Conservation (phyloP, 2,797 vertebrate species). For the Propithecus perrieri region DNA sequence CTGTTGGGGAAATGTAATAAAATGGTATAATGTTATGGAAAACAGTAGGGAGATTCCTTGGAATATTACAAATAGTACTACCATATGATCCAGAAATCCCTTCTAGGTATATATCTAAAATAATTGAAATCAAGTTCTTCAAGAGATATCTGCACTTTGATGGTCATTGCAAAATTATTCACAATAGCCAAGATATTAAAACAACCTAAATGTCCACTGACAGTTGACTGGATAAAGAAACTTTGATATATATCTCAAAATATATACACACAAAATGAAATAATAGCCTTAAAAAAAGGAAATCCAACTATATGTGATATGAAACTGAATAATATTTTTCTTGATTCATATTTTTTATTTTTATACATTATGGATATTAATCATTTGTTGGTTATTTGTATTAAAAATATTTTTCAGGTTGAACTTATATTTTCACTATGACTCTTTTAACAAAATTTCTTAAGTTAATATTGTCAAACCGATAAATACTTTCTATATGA, state of each 20-base stretch:
- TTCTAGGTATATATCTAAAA: neutral
- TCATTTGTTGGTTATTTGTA: neutral
- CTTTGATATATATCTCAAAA: neutral
- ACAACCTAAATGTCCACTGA: too few species aligned
- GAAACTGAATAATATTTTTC: neutral
- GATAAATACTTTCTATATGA: neutral
- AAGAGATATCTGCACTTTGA: neutral
- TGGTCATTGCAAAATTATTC: neutral
- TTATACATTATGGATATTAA: neutral
- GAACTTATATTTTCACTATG: neutral
- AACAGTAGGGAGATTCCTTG: neutral
- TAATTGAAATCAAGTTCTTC: neutral
- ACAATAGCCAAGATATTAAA: neutral
- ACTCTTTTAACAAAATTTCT: neutral
- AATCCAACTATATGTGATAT: neutral
- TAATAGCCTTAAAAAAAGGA: neutral
- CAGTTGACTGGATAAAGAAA: neutral
- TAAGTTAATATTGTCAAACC: neutral
- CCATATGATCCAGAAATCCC: neutral
- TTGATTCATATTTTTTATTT: neutral
- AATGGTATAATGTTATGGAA: neutral
- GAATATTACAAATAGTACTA: neutral
- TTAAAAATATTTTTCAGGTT: neutral
- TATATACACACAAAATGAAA: neutral
- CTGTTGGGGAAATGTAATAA: neutral